These are phyloP conservation scores for Onthophagus taurus DNA, from an alignment of 1,140 invertebrate species.

Conservation along the genomic window DNA sequence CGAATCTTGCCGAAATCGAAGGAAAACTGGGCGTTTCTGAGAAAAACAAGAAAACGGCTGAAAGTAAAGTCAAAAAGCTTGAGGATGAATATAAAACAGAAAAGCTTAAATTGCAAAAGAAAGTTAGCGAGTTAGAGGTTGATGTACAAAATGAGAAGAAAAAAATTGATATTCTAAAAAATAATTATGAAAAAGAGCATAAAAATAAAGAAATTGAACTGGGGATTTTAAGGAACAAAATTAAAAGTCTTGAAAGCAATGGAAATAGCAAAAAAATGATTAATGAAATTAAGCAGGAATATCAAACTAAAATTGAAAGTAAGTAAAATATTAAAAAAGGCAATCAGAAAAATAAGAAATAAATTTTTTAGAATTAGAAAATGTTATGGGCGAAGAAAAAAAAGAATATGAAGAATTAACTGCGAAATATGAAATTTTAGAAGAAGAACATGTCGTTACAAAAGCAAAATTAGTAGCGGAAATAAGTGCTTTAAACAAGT, in stretches of 20 bases:
- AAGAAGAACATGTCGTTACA: slow-evolving; percentile 69
- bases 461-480: slow-evolving; percentile 69
- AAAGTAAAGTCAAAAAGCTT: slow-evolving; percentile 44
- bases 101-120: slow-evolving; percentile 47
- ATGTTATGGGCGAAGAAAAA: slow-evolving; percentile 52
- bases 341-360: slow-evolving; percentile 20
- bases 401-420: slow-evolving; percentile 72
- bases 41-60: slow-evolving; percentile 45
- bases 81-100: slow-evolving; percentile 45
- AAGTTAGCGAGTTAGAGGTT: slow-evolving; percentile 50
- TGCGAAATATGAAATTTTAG: slow-evolving; percentile 69
- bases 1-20: slow-evolving; percentile 43
- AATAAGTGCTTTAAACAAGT: slow-evolving; percentile 59
- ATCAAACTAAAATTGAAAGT: slow-evolving; percentile 59
- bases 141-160: slow-evolving; percentile 57
- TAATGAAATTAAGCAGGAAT: slow-evolving; percentile 54
- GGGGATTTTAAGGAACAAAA: slow-evolving; percentile 52
- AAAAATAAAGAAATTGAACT: slow-evolving; percentile 58
- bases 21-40: slow-evolving; percentile 56
- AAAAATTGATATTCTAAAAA: slow-evolving; percentile 50
- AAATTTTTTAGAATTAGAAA: slow-evolving; percentile 52
- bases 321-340: slow-evolving; percentile 28
- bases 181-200: slow-evolving; percentile 49
- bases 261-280: slow-evolving; percentile 54
- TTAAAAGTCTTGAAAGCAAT: slow-evolving; percentile 49